These are phyloP conservation scores for Aeoliscus strigatus DNA, from an alignment of 2,797 vertebrate genomes.

Conservation along the genomic window DNA sequence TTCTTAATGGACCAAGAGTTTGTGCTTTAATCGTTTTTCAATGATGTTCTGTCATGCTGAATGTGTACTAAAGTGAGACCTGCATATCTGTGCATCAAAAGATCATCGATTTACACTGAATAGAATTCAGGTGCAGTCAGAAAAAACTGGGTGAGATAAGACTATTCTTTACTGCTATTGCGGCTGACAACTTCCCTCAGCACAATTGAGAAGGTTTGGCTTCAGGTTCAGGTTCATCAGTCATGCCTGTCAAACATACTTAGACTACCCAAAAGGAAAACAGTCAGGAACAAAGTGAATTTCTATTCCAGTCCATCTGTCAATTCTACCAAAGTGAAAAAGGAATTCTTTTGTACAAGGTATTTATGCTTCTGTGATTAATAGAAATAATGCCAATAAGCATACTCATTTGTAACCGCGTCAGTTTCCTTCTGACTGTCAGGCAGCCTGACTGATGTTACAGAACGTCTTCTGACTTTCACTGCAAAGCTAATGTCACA, in stretches of 20 bases:
- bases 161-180: conserved; percentile 6
- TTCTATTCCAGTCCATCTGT: conserved; percentile 15
- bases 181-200: conserved; percentile 1
- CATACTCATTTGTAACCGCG: conserved; percentile 2
- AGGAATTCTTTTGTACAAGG: conserved; percentile 32
- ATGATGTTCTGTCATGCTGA: conserved; percentile 18
- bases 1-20: conserved; percentile 28
- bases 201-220: conserved; percentile 2
- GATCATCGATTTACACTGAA: too few species aligned
- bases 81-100: conserved; percentile 17
- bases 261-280: conserved; percentile 1
- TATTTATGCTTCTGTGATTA: conserved; percentile 28
- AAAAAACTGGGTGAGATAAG: conserved; percentile 18
- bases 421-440: too few species aligned
- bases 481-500: conserved; percentile 25
- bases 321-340: conserved; percentile 32
- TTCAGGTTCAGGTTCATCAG: conserved; percentile 14
- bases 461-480: conserved; percentile 26
- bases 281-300: conserved; percentile 22
- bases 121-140: conserved; percentile 12
- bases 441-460: too few species aligned
- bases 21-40: too few species aligned
- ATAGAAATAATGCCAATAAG: conserved; percentile 14
- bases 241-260: conserved; percentile 12
- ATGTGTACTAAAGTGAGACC: conserved; percentile 18